Conservation (phyloP, 2,797 vertebrate species). For the Xiphorhynchus erythropygius region DNA sequence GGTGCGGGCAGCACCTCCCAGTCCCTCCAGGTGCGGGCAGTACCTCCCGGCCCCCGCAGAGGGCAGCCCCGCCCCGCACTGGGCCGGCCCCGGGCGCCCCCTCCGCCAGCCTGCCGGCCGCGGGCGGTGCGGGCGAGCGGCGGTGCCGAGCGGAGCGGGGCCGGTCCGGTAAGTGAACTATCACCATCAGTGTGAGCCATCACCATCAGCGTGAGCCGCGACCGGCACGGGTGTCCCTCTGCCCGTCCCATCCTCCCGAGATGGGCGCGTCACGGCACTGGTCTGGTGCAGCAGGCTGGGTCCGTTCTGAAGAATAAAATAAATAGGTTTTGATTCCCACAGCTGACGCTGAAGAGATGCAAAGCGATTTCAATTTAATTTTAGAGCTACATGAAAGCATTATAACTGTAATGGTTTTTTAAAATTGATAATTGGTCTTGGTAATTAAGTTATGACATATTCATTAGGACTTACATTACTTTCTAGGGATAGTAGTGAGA, state of each 20-base stretch:
- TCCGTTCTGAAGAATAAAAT: neutral
- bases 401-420: neutral
- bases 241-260: neutral
- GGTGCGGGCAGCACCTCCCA: too few species aligned
- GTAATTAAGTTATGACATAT: neutral
- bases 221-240: neutral
- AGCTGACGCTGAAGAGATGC: neutral
- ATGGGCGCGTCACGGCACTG: accelerated
- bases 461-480: neutral
- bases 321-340: too few species aligned
- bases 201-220: accelerated
- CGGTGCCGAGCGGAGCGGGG: neutral
- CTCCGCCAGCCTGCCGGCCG: too few species aligned
- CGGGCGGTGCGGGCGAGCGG: neutral
- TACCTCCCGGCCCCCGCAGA: constrained; percentile 70
- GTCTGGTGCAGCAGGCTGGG: neutral
- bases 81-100: neutral
- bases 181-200: accelerated
- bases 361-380: neutral
- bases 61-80: constrained; percentile 67
- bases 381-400: neutral
- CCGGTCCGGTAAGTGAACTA: neutral
- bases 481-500: neutral
- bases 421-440: neutral
- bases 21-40: neutral